phyloP scores from a whole-genome alignment of 2,888 invertebrate genomes.

The Nephrotoma flavescens region DNA sequence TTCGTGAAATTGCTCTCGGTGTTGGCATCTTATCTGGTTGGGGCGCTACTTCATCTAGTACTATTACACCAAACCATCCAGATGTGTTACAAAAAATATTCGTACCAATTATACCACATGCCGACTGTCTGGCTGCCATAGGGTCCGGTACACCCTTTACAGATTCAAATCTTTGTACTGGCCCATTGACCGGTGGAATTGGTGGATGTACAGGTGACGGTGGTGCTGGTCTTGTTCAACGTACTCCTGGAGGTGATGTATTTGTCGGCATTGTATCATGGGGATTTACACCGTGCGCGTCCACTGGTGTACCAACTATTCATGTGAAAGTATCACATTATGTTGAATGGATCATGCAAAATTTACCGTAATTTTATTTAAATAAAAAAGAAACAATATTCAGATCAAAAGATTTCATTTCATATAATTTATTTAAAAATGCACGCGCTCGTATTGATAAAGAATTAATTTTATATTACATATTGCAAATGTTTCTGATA shows the following conservation, averaged over 20 bases:
- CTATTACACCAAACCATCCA: conserved; percentile 13
- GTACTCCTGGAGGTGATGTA: neutral
- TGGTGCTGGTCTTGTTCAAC: conserved; percentile 26
- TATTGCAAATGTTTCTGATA: neutral
- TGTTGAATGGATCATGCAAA: conserved; percentile 25
- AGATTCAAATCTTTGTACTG: conserved; percentile 31
- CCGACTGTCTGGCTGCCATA: conserved; percentile 17
- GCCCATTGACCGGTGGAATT: conserved; percentile 27
- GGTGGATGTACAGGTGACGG: conserved; percentile 34
- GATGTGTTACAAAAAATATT: conserved; percentile 22
- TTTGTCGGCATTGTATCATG: conserved; percentile 36
- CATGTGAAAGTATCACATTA: conserved; percentile 33
- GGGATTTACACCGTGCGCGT: conserved; percentile 35
- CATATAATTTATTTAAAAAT: neutral
- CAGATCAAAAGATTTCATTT: neutral
- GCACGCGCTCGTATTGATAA: neutral
- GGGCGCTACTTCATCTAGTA: conserved; percentile 22
- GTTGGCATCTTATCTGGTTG: conserved; percentile 30
- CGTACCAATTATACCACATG: conserved; percentile 20
- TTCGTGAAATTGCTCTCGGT: conserved; percentile 19
- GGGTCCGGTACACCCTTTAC: conserved; percentile 20
- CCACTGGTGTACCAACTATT: conserved; percentile 28
- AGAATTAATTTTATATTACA: neutral
- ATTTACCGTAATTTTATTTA: neutral
- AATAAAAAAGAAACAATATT: neutral